phyloP scores from a whole-genome alignment of 2,113 vertebrate species.

The Amblyopsis rosae region DNA sequence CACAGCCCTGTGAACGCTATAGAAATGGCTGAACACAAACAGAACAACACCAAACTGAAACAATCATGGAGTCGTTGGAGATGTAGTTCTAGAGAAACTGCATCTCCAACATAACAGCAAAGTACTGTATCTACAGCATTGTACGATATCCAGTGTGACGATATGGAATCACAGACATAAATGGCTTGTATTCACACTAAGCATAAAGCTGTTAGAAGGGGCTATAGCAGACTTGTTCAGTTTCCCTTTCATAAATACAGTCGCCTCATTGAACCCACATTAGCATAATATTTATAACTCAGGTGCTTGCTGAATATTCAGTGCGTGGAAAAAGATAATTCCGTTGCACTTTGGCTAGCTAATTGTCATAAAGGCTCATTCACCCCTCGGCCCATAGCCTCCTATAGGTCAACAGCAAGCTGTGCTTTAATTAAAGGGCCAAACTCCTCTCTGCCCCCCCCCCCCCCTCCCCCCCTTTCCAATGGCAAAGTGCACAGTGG shows the following conservation, averaged over 20 bases:
- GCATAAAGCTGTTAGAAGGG: neutral
- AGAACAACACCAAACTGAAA: neutral
- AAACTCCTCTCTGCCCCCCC: neutral
- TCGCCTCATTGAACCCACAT: neutral
- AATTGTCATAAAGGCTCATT: neutral
- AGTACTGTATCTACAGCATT: neutral
- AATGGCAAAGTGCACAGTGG: neutral
- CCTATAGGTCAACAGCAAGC: no score
- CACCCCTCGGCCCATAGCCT: neutral
- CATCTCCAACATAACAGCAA: no score
- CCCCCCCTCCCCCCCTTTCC: no score
- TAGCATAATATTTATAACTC: no score
- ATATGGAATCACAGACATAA: constrained; percentile 29
- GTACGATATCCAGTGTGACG: constrained; percentile 10
- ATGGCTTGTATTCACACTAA: constrained; percentile 9
- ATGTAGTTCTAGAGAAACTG: neutral
- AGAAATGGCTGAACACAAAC: constrained; percentile 10
- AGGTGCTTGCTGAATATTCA: no score
- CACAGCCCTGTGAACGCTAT: constrained; percentile 75
- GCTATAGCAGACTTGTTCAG: neutral
- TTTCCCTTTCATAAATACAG: constrained; percentile 7
- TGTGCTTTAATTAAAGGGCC: constrained; percentile 2
- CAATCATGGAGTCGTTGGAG: neutral
- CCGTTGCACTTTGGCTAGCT: neutral
- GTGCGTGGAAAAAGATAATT: no score